Evolutionary conservation across 53 echinoderm and acorn worm genomes (phyloP).

Genomic region (Temnopleurus reevesii): DNA sequence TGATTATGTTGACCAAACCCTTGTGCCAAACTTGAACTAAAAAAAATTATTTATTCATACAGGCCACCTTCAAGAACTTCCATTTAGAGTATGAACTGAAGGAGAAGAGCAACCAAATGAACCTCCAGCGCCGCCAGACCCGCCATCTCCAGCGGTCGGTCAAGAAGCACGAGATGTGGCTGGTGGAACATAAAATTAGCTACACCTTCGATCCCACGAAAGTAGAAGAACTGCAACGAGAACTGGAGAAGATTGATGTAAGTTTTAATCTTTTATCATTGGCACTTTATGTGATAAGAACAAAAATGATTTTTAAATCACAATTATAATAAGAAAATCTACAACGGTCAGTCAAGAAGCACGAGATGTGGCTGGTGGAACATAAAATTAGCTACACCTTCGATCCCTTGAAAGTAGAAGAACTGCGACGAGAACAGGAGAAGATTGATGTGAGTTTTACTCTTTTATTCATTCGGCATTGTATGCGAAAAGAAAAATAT

Average conservation of each 20-base stretch:
- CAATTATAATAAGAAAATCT: no score
- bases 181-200: background rate
- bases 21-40: no score
- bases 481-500: no score
- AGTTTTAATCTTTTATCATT: no score
- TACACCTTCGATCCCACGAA: background rate
- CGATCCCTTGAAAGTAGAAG: constrained; percentile 19
- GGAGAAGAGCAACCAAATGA: background rate
- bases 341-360: background rate
- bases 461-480: no score
- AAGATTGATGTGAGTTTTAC: constrained; percentile 52
- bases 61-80: constrained; percentile 53
- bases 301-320: no score
- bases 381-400: background rate
- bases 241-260: constrained; percentile 49
- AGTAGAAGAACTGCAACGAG: constrained; percentile 36
- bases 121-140: constrained; percentile 17
- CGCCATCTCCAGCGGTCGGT: background rate
- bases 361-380: background rate
- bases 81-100: constrained; percentile 38
- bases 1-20: no score
- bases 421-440: constrained; percentile 26
- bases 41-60: background rate
- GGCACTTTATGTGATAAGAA: no score
- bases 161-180: constrained; percentile 12